A percentile compares a stretch with the other conserved stretches of the same genome.
Conservation (phyloP, 2,888 invertebrate genomes). For the Rhagophthalmus giganteus region DNA sequence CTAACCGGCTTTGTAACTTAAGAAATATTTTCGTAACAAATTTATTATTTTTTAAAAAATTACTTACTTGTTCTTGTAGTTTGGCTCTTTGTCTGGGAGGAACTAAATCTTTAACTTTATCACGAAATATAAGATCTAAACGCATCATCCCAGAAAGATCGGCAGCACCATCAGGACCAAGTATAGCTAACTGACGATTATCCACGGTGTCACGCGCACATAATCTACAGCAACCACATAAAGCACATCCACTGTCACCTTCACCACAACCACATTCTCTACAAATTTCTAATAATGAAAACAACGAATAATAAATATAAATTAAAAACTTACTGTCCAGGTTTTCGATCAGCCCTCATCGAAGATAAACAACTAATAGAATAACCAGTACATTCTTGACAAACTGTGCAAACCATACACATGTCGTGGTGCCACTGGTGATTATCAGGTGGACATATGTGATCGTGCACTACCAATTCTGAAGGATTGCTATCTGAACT, state of each 20-base stretch:
- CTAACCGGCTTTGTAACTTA: conserved; percentile 56
- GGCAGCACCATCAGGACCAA: conserved; percentile 55
- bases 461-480: conserved; percentile 36
- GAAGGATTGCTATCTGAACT: conserved; percentile 47
- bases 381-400: conserved; percentile 93
- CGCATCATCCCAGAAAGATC: conserved; percentile 62
- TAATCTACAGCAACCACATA: conserved; percentile 88
- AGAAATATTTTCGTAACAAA: neutral
- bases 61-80: conserved; percentile 60
- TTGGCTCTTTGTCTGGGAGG: conserved; percentile 59
- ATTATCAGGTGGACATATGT: conserved; percentile 66
- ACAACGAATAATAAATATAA: too few species aligned
- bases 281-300: conserved; percentile 1
- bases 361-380: conserved; percentile 77
- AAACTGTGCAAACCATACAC: conserved; percentile 88
- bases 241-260: conserved; percentile 91
- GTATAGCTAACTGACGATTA: conserved; percentile 57
- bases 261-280: conserved; percentile 95
- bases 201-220: conserved; percentile 76
- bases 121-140: conserved; percentile 60
- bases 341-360: conserved; percentile 75
- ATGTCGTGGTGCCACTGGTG: conserved; percentile 81
- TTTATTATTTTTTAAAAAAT: neutral
- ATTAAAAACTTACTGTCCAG: conserved; percentile 75
- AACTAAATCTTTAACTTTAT: conserved; percentile 50